phyloP scores from a whole-genome alignment of 2,888 invertebrate species.

The Euphydryas editha region DNA sequence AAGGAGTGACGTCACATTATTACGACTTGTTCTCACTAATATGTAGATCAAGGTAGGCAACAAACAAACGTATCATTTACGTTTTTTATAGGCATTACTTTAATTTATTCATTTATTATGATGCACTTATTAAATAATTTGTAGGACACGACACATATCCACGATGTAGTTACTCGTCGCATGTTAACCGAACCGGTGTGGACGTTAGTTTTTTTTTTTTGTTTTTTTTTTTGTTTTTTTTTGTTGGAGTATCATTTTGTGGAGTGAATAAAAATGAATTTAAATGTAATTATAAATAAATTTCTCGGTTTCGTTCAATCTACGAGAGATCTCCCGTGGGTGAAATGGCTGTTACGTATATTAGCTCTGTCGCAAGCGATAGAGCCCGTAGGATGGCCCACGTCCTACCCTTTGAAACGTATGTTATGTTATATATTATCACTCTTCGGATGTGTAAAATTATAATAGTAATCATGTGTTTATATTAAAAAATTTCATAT shows the following conservation, averaged over 20 bases:
- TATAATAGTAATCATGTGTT: no score
- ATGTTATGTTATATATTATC: no score
- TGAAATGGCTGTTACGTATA: slow-evolving; percentile 56
- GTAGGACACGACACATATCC: neutral
- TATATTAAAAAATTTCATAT: no score
- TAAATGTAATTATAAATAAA: slow-evolving; percentile 54
- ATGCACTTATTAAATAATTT: no score
- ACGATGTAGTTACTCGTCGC: neutral
- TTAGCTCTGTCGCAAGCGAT: slow-evolving; percentile 60
- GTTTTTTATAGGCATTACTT: neutral
- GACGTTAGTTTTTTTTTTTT: no score
- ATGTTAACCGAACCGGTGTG: neutral
- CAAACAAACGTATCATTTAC: no score
- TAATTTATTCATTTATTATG: slow-evolving; percentile 4
- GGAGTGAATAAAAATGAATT: slow-evolving; percentile 30
- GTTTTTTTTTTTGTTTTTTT: no score
- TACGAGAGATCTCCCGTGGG: slow-evolving; percentile 49
- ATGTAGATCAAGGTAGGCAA: no score
- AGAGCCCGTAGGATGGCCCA: slow-evolving; percentile 63
- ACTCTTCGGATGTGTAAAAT: no score
- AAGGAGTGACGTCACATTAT: no score
- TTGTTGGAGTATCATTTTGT: neutral
- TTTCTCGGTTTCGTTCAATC: slow-evolving; percentile 55
- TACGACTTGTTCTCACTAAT: no score
- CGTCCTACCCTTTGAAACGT: slow-evolving; percentile 58